Evolutionary conservation across 1,140 invertebrate species (phyloP).

Genomic region (Drosophila serrata): DNA sequence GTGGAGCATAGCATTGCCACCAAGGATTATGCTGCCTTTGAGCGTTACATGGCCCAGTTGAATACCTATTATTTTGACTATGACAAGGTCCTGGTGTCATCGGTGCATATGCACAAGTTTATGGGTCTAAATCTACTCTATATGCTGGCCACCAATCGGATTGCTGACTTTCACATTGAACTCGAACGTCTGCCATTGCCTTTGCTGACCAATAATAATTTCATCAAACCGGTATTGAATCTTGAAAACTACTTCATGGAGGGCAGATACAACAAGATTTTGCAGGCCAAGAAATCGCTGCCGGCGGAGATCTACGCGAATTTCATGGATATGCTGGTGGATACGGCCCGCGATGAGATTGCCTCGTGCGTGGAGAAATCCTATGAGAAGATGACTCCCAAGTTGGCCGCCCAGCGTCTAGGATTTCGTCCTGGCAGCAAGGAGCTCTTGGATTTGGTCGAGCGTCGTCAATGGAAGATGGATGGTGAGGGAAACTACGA

Average conservation of each 20-base stretch:
- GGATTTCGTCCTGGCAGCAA: slow-evolving; percentile 91
- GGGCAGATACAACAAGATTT: slow-evolving; percentile 98
- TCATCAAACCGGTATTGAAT: slow-evolving; percentile 97
- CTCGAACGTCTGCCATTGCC: slow-evolving; percentile 96
- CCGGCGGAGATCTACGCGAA: slow-evolving; percentile 97
- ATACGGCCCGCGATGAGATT: slow-evolving; percentile 99
- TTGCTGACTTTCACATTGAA: slow-evolving; percentile 99
- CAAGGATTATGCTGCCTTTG: slow-evolving; percentile 97
- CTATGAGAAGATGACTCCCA: slow-evolving; percentile 94
- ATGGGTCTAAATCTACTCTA: slow-evolving; percentile 98
- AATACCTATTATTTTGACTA: slow-evolving; percentile 99
- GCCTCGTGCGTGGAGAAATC: slow-evolving; percentile 98
- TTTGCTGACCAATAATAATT: slow-evolving; percentile 95
- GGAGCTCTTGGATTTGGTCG: slow-evolving; percentile 91
- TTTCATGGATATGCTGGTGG: slow-evolving; percentile 98
- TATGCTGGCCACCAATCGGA: slow-evolving; percentile 97
- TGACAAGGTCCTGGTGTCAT: slow-evolving; percentile 93
- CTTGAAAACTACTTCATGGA: slow-evolving; percentile 99
- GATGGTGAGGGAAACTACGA: slow-evolving; percentile 92
- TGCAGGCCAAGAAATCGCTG: slow-evolving; percentile 91
- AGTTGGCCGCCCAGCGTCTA: slow-evolving; percentile 95
- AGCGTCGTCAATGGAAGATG: slow-evolving; percentile 92
- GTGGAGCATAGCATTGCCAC: slow-evolving; percentile 97
- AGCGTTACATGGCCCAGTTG: slow-evolving; percentile 97
- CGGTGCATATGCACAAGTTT: slow-evolving; percentile 97